Evolutionary conservation across 2,113 vertebrate genomes (phyloP).

Genomic region (Axis porcinus): DNA sequence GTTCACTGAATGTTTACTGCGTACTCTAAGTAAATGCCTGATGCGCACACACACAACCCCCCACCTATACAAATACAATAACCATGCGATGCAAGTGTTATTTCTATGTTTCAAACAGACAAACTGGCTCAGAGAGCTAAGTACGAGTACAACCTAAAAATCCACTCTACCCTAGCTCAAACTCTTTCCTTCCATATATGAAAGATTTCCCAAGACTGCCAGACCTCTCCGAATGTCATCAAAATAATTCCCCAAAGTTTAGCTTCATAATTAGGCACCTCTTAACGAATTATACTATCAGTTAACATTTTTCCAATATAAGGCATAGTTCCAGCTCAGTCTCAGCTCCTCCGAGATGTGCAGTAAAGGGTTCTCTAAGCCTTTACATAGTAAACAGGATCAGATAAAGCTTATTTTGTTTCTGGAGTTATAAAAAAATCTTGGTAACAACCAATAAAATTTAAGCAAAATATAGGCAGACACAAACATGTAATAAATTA

Average conservation of each 20-base stretch:
- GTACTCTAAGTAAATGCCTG: not conserved
- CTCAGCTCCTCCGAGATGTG: not conserved
- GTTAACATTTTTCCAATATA: conserved; percentile 21
- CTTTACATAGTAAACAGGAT: not conserved
- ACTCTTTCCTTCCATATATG: not conserved
- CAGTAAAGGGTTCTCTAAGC: not conserved
- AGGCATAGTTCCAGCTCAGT: not conserved
- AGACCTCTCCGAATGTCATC: not conserved
- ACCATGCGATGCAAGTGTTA: not conserved
- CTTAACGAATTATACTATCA: not conserved
- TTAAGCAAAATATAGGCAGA: not conserved
- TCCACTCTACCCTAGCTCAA: not conserved
- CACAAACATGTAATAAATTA: not conserved
- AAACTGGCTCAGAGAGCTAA: not conserved
- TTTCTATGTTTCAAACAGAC: not conserved
- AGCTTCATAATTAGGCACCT: not conserved
- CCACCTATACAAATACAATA: not conserved
- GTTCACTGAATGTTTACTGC: not conserved
- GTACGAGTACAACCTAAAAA: not conserved
- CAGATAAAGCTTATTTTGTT: not conserved
- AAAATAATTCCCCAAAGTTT: conserved; percentile 29
- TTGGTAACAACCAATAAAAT: not conserved
- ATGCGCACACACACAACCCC: rapidly evolving
- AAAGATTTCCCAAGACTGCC: not conserved
- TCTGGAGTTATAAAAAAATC: conserved; percentile 23